Conservation (phyloP, 2,888 invertebrate species). For the Callinectes sapidus region DNA sequence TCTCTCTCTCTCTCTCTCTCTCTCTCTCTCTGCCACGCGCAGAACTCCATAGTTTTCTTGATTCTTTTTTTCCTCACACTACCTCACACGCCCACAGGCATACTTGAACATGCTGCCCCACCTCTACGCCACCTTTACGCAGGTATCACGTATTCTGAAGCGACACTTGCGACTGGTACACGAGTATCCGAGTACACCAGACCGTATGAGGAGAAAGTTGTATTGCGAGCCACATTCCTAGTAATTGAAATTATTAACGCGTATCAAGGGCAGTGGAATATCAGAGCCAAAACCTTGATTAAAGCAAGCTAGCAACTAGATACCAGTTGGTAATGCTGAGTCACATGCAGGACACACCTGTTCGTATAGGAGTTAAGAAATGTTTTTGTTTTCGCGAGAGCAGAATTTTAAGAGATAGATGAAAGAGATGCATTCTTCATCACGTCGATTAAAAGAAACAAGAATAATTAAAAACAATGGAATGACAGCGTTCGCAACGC, state of each 20-base stretch:
- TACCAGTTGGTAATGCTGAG: neutral
- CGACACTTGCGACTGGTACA: neutral
- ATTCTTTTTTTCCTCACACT: neutral
- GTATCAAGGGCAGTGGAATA: neutral
- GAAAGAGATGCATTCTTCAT: neutral
- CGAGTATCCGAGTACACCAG: neutral
- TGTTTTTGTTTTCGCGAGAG: neutral
- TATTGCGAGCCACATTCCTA: neutral
- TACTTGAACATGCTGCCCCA: neutral
- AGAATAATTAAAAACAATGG: neutral
- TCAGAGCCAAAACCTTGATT: neutral
- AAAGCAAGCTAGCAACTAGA: neutral
- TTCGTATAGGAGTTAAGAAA: neutral
- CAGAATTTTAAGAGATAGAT: neutral
- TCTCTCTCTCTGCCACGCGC: neutral
- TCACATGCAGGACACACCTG: neutral
- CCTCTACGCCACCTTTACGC: neutral
- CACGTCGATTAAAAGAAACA: neutral
- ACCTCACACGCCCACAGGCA: neutral
- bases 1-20: neutral
- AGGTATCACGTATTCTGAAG: neutral
- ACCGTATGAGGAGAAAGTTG: neutral
- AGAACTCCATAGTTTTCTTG: neutral
- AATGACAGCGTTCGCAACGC: neutral
- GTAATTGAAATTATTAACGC: neutral